Evolutionary conservation across 35 echinoderm and acorn worm genomes (phyloP), one percentile per base, ranked within the genome.

Genomic region (Ophioderma brevispina): DNA sequence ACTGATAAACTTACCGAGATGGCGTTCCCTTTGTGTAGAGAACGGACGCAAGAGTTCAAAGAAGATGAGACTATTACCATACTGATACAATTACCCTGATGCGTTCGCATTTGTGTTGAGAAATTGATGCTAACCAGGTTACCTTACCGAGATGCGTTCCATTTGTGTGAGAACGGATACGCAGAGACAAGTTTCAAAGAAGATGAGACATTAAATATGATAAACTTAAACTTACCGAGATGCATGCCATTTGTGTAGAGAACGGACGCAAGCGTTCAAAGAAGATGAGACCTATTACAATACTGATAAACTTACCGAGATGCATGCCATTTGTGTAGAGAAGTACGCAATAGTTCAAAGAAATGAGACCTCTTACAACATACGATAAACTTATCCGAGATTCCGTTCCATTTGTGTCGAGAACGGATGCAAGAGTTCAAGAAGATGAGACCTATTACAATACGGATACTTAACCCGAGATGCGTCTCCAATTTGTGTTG

Each of bases 371-470:
- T 76, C 94, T 37, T 6, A 92, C 91, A 83, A 88, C 94, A 30
- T 94, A n/a, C 94, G 64, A 94, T 92, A 52, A 97, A 92, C 85
- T 97, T 97, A 94, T n/a, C 95, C 85, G 46, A 88, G 42, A 97
- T n/a, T 86, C 15, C 95, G 32, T 76, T 97, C 95, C 92, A 94
- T 94, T 81, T 97, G n/a, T n/a, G n/a, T 17, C 38, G 15, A 52
- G 40, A 97, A 97, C 34, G 95, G 89, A 90, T 91, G 76, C 8
- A 94, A 37, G 46, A 97, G 35, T 49, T 97, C 95, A 86, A 97
- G 94, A 64, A 97, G 86, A 97, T 97, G 15, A 97, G 87, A 31
- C 95, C 95, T 75, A 97, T 40, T 3, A n/a, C n/a, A n/a, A n/a
- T n/a, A n/a, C n/a, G n/a, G n/a, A n/a, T n/a, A n/a, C n/a, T n/a